Percentiles rank a stretch among this genome's conserved stretches.
phyloP scores from a whole-genome alignment of 2,113 vertebrate genomes.

The Bufo bufo region DNA sequence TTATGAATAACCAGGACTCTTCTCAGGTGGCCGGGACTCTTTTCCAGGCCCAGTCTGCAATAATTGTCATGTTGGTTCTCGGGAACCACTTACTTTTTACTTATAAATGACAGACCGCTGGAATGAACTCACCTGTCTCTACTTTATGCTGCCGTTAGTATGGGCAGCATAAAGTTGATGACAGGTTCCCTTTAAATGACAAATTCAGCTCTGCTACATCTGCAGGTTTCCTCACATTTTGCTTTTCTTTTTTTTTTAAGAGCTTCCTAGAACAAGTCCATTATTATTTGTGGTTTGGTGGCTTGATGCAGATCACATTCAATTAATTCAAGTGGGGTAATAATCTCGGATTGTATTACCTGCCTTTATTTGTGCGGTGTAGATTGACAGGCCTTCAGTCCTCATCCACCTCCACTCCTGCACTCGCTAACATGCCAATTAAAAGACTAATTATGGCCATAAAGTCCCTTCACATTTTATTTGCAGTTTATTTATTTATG shows the following conservation, averaged over 20 bases:
- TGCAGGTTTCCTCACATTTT: not conserved
- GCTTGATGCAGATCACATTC: constrained; percentile 21
- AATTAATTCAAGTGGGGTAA: constrained; percentile 6
- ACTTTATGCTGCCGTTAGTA: no score
- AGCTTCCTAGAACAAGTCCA: not conserved
- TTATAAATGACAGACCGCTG: no score
- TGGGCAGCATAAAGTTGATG: no score
- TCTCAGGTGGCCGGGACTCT: no score
- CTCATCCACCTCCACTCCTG: not conserved
- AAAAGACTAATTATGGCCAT: constrained; percentile 52
- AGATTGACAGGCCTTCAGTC: constrained; percentile 36
- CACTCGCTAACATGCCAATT: constrained; percentile 43
- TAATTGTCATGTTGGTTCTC: no score
- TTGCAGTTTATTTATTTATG: constrained; percentile 49
- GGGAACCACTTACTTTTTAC: no score
- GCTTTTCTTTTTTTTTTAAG: not conserved
- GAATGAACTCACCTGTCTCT: no score
- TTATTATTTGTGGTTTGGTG: not conserved
- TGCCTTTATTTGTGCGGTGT: not conserved
- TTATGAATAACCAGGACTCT: no score
- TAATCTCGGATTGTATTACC: constrained; percentile 34
- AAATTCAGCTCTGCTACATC: not conserved
- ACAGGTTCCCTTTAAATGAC: no score
- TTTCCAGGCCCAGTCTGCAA: no score
- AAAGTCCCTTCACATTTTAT: constrained; percentile 49